Evolutionary conservation across 1,140 invertebrate genomes (phyloP).

Genomic region (Lucilia sericata): DNA sequence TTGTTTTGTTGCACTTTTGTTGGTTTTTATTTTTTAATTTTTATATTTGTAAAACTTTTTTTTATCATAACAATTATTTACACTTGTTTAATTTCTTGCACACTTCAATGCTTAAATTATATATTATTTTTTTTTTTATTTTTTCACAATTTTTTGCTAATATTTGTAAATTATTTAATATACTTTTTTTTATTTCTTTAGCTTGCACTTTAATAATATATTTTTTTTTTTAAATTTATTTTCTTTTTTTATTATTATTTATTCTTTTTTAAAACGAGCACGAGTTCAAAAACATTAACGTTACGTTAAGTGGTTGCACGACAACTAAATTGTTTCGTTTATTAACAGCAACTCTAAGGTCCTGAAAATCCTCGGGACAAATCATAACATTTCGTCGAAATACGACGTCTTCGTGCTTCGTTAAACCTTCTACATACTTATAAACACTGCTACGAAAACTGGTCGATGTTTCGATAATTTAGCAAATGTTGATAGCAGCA

Average conservation of each 20-base stretch:
- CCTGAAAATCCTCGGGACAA: slow-evolving; percentile 40
- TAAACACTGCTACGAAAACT: neutral
- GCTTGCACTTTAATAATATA: neutral
- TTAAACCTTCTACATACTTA: neutral
- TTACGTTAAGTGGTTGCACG: slow-evolving; percentile 48
- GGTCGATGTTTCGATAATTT: neutral
- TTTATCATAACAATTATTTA: neutral
- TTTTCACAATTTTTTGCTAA: neutral
- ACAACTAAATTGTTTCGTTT: slow-evolving; percentile 47
- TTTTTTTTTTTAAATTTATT: slow-evolving; percentile 29
- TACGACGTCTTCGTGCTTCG: neutral
- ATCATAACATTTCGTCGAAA: slow-evolving; percentile 43
- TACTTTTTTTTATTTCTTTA: neutral
- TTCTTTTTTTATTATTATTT: slow-evolving; percentile 12
- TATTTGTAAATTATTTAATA: neutral
- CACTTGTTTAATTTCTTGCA: neutral
- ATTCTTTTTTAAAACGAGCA: slow-evolving; percentile 33
- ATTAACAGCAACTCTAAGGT: slow-evolving; percentile 44
- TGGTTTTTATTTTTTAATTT: neutral
- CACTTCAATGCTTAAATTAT: neutral
- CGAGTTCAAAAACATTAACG: slow-evolving; percentile 40
- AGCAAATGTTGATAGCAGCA: neutral
- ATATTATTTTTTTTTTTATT: neutral
- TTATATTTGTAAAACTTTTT: neutral
- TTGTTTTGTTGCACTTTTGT: slow-evolving; percentile 22